These are phyloP conservation scores for Epizoanthus fatuus DNA, from an alignment of 92 coral and sea anemone genomes.

Conservation along the genomic window DNA sequence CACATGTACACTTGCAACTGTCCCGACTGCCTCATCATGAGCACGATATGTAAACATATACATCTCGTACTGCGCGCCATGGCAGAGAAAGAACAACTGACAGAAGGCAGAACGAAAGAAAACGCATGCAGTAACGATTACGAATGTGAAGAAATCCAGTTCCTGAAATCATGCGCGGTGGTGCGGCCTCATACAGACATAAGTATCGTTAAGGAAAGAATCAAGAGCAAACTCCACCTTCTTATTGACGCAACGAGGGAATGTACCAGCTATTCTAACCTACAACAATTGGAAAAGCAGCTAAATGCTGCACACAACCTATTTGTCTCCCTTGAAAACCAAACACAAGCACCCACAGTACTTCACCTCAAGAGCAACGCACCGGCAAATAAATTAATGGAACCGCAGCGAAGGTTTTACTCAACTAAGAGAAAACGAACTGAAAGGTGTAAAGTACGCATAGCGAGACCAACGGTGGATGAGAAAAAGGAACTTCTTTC, in stretches of 20 bases:
- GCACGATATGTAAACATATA: conserved; percentile 64
- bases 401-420: conserved; percentile 56
- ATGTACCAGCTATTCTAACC: conserved; percentile 22
- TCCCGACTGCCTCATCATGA: conserved; percentile 55
- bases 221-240: conserved; percentile 24
- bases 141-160: background rate
- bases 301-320: conserved; percentile 37
- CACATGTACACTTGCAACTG: conserved; percentile 58
- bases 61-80: conserved; percentile 52
- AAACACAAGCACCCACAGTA: conserved; percentile 30
- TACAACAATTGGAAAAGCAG: conserved; percentile 43
- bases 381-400: conserved; percentile 61
- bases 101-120: too few species aligned
- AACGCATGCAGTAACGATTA: too few species aligned
- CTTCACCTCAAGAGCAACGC: conserved; percentile 11
- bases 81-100: background rate
- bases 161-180: conserved; percentile 17
- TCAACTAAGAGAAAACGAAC: conserved; percentile 60
- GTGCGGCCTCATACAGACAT: conserved; percentile 18
- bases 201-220: conserved; percentile 11
- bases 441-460: conserved; percentile 55
- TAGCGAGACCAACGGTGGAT: conserved; percentile 60
- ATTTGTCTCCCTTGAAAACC: conserved; percentile 52
- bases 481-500: conserved; percentile 41
- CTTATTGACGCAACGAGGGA: conserved; percentile 17